Conservation (phyloP, 1,140 invertebrate genomes). For the Orchestia grillus region DNA sequence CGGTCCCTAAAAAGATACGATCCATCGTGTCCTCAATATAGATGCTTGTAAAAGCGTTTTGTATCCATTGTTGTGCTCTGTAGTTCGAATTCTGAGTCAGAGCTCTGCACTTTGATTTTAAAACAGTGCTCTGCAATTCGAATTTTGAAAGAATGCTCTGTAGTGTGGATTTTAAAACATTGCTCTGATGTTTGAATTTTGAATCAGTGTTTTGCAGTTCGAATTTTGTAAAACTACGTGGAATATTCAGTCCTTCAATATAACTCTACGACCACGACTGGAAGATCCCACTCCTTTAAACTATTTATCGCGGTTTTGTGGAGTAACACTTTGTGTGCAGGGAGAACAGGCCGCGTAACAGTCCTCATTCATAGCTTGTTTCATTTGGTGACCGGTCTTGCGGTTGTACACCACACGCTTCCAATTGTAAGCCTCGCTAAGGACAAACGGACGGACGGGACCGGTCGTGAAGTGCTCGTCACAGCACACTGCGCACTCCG, state of each 20-base stretch:
- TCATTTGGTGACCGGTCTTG: not conserved
- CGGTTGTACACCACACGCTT: not conserved
- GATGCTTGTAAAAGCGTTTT: no score
- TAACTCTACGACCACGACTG: not conserved
- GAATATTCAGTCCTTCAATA: not conserved
- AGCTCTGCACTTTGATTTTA: no score
- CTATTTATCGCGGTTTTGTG: not conserved
- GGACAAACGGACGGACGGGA: not conserved
- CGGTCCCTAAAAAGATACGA: no score
- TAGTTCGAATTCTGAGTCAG: no score
- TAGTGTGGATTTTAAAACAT: no score
- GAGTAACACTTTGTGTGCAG: not conserved
- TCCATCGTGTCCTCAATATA: no score
- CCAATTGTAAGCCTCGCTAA: not conserved
- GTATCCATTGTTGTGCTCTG: no score
- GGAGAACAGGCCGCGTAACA: not conserved
- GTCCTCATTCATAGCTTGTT: not conserved
- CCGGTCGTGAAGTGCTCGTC: not conserved
- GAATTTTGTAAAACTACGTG: not conserved
- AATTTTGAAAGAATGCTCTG: no score
- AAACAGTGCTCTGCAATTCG: no score
- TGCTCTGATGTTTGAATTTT: no score
- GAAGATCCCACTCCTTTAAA: not conserved
- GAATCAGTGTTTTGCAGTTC: no score
- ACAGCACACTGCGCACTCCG: not conserved